Base-by-base conservation (phyloP, 2,797 vertebrate species). In the Pelobates cultripes region DNA sequence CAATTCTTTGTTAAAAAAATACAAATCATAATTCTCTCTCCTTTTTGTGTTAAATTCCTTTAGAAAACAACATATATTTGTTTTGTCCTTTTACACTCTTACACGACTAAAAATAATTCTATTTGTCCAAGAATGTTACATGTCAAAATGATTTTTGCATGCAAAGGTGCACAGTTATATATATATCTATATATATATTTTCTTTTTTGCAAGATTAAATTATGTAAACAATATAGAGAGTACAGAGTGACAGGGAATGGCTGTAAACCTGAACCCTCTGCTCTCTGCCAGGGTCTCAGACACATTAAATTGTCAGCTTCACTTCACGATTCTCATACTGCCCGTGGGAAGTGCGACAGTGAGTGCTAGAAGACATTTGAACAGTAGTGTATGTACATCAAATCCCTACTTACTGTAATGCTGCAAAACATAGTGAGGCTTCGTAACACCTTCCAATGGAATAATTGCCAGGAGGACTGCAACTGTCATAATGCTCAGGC, bases 161-260 rank as follows among this genome's bases (percentile, higher is more conserved):
- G 77, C 77, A 84, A 74, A 84, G 77, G 77, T 84, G 82, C 82
- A 79, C 77, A 84, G 82, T 67, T 71, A 66, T 61, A 68, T 60
- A 84, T 80, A 79, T 80, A 80, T 80, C 70, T 66, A 43, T 61
- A 63, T 73, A 83, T 75, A 79, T 83, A 61, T 83, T 43, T 78
- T 70, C 70, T 75, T 76, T 92, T 92, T 92, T 90, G 92, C 91
- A 90, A 91, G 89, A 87, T 92, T 89, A 89, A 91, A 91, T 89
- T 85, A 90, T 93, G 93, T 94, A 94, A 94, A 94, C 92, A 93
- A 88, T 76, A 84, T 87, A 83, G 85, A 84, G 72, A 66, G 44
- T 45, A 41, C 67, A 41, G 66, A 83, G 72, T 43, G 8, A 17
- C 9, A 41, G 85, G 42, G 86, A 87, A 86, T 75, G 81, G 75